Base-by-base conservation (phyloP, 1,140 invertebrate genomes). In the Neuroterus valhalla region DNA sequence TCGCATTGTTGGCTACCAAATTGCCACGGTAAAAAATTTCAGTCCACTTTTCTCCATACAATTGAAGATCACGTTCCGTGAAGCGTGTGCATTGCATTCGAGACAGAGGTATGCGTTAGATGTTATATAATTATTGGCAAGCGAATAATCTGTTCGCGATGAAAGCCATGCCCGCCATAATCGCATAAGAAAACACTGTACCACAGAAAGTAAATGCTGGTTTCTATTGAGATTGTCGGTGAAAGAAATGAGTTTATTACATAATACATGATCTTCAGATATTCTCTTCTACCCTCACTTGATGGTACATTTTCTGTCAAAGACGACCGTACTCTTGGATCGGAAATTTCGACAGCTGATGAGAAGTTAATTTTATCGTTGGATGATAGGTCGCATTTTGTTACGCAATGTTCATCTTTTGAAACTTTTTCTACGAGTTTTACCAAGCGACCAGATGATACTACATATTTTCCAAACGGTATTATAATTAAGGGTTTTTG, bases 321-420 rank as follows among this genome's bases (percentile, higher is more conserved):
- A 26, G 26, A 2, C 26, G 4, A 26, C 2, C 26, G 2, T 4
- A 4, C 26, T 4, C 2, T 4, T 2, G 26, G 4, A 4, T 2
- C 2, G 4, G 4, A 26, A 4, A 26, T 4, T 26, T 26, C 4
- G 4, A 26, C 26, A 4, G 26, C 4, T 4, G 26, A 4, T 2
- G 2, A 4, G 4, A 26, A 26, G 4, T 26, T 26, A 2, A 26
- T 26, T 26, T 26, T 26, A 26, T 78, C 76, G 26, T 77, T 55
- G 1, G 48, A n/a, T 44, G 74, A 72, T 4, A 76, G 31, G 68
- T 81, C 72, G 38, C 19, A 17, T 74, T 74, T 23, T 21, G 67
- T 79, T 11, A 81, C 19, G 15, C 68, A 68, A 52, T 81, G 79
- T 68, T 81, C 75, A 21, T 75, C 75, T 55, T 77, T 77, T 8